Base-by-base conservation (phyloP, 1,140 invertebrate species). In the Telenomus remus region DNA sequence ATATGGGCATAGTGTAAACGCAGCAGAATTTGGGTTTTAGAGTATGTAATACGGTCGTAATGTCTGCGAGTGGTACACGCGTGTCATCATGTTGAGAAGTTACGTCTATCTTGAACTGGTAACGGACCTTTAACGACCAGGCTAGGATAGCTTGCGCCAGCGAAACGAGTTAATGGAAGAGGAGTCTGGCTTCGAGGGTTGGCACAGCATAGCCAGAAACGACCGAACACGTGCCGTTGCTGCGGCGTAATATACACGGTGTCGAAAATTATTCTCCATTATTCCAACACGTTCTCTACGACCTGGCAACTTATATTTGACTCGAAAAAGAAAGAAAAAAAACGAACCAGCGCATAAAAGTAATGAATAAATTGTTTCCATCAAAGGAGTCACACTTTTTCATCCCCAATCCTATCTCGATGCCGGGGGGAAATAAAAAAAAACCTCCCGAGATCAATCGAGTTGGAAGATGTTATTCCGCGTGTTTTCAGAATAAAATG, bases 91-190 rank as follows among this genome's bases (percentile, higher is more conserved):
- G 64, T 47, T 78, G 44, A 46, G n/a, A 65, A 78, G 64, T 78
- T 78, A 69, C 55, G 71, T 63, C 75, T 60, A 65, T 53, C 64
- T 69, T 61, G 55, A 59, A 77, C 64, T 74, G 60, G 66, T 66
- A 82, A 81, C 74, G 73, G 66, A 73, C 69, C 68, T 79, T 73
- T 81, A 82, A 83, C 80, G 82, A 82, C 64, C 74, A 49, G 42
- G 33, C 69, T 59, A 48, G 72, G 79, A 82, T 78, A 74, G 79
- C 80, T 81, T 75, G 71, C 73, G 72, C 66, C 76, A 54, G 61
- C 59, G 64, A 78, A 81, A 81, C 76, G 81, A 84, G 78, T 83
- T 84, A 84, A 84, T 81, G 82, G 78, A 80, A 79, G 77, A 63
- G n/a, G 75, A 69, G 69, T 49, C 70, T 64, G 65, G 70, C 59